These are phyloP conservation scores for Eucriotettix oculatus DNA, from an alignment of 2,888 invertebrate species.

Conservation along the genomic window DNA sequence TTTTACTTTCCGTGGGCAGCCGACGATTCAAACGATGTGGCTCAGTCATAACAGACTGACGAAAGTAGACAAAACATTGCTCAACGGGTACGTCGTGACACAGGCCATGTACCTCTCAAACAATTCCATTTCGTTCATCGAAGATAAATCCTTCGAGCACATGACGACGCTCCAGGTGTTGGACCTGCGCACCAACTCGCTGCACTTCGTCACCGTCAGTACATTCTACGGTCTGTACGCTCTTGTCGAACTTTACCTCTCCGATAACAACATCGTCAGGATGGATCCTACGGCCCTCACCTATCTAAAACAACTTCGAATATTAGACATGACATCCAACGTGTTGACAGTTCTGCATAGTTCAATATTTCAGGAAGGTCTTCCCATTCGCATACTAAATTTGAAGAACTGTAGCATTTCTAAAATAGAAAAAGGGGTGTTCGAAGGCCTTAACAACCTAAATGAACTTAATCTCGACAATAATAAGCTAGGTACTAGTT, in stretches of 20 bases:
- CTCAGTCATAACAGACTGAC: conserved; percentile 65
- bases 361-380: conserved; percentile 54
- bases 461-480: conserved; percentile 62
- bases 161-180: conserved; percentile 61
- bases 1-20: conserved; percentile 64
- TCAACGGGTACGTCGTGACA: conserved; percentile 59
- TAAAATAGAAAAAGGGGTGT: conserved; percentile 54
- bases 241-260: conserved; percentile 62
- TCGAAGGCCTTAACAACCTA: conserved; percentile 55
- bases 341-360: conserved; percentile 53
- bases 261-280: conserved; percentile 51
- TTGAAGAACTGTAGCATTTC: conserved; percentile 58
- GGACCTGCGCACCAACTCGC: conserved; percentile 61
- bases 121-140: conserved; percentile 65
- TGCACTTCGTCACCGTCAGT: conserved; percentile 49
- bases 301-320: conserved; percentile 53
- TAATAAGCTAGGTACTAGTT: conserved; percentile 51
- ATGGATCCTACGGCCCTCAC: conserved; percentile 59
- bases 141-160: conserved; percentile 61
- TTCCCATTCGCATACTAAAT: conserved; percentile 56
- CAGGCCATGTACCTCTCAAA: conserved; percentile 67
- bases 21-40: conserved; percentile 76
- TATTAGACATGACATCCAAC: conserved; percentile 67
- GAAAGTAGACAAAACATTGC: conserved; percentile 52
- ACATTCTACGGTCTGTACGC: conserved; percentile 61